A percentile compares a stretch with the other conserved stretches of the same genome.
phyloP scores from a whole-genome alignment of 2,888 invertebrate species.

The Amiota communis region DNA sequence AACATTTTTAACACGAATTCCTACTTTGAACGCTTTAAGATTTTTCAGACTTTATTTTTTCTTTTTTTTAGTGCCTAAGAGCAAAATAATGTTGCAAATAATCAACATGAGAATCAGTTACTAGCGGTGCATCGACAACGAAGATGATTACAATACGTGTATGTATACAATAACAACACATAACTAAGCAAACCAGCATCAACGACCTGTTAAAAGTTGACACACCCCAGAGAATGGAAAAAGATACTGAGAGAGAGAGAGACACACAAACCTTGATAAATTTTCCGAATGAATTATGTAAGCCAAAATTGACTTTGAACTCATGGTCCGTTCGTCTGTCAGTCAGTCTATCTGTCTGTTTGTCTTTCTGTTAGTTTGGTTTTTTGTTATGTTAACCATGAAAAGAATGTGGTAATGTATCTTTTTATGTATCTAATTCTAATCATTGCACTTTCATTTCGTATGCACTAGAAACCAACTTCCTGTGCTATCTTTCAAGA shows the following conservation, averaged over 20 bases:
- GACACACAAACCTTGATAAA: not conserved
- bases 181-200: not conserved
- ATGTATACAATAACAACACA: not conserved
- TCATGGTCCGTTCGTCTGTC: not conserved
- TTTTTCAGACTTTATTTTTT: slow-evolving; percentile 25
- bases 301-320: slow-evolving; percentile 9
- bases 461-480: slow-evolving; percentile 24
- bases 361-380: too few relatives aligned
- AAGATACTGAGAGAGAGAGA: too few relatives aligned
- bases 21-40: slow-evolving; percentile 32
- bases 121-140: slow-evolving; percentile 58
- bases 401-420: too few relatives aligned
- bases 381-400: too few relatives aligned
- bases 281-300: not conserved
- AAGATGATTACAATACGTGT: not conserved
- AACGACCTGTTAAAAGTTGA: not conserved
- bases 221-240: not conserved
- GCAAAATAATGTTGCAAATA: slow-evolving; percentile 61
- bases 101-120: slow-evolving; percentile 51
- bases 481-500: slow-evolving; percentile 29
- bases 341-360: too few relatives aligned
- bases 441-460: slow-evolving; percentile 31
- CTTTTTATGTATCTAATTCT: slow-evolving; percentile 8
- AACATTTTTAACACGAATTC: slow-evolving; percentile 56
- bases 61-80: slow-evolving; percentile 52